A percentile compares a stretch with the other conserved stretches of the same genome.
Evolutionary conservation across 2,888 invertebrate genomes (phyloP).

Genomic region (Pheosia gnoma): DNA sequence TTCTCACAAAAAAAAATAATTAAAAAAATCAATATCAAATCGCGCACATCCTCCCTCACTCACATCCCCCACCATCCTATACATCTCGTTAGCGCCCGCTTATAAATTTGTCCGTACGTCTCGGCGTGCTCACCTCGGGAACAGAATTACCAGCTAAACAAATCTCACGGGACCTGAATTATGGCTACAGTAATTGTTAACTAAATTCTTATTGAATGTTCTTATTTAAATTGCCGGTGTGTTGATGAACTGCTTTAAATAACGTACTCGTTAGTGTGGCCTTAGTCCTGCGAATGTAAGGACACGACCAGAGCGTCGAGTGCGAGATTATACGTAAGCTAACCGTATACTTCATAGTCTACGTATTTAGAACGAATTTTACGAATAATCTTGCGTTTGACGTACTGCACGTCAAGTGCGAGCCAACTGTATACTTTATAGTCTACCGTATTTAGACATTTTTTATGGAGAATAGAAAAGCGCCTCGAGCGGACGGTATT

Average conservation of each 20-base stretch:
- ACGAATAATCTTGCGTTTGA: no score
- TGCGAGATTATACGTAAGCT: no score
- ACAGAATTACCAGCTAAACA: slow-evolving; percentile 47
- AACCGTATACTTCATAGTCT: no score
- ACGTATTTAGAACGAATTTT: no score
- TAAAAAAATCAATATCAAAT: slow-evolving; percentile 8
- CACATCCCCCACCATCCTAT: slow-evolving; percentile 22
- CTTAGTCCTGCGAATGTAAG: no score
- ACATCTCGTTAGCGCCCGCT: slow-evolving; percentile 71
- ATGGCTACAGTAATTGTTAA: slow-evolving; percentile 50
- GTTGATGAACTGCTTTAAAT: slow-evolving; percentile 7
- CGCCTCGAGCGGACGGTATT: no score
- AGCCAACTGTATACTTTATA: no score
- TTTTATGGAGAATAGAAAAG: no score
- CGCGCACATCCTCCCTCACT: slow-evolving; percentile 31
- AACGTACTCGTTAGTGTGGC: not conserved
- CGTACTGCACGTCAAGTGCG: no score
- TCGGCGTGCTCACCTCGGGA: slow-evolving; percentile 38
- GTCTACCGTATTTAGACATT: no score
- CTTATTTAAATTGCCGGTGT: slow-evolving; percentile 20
- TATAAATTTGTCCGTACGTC: slow-evolving; percentile 73
- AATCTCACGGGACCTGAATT: slow-evolving; percentile 40
- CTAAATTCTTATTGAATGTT: slow-evolving; percentile 38
- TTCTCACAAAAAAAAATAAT: not conserved
- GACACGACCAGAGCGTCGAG: no score